Base-by-base conservation (phyloP, 1,140 invertebrate genomes). In the Pomacea maculata region DNA sequence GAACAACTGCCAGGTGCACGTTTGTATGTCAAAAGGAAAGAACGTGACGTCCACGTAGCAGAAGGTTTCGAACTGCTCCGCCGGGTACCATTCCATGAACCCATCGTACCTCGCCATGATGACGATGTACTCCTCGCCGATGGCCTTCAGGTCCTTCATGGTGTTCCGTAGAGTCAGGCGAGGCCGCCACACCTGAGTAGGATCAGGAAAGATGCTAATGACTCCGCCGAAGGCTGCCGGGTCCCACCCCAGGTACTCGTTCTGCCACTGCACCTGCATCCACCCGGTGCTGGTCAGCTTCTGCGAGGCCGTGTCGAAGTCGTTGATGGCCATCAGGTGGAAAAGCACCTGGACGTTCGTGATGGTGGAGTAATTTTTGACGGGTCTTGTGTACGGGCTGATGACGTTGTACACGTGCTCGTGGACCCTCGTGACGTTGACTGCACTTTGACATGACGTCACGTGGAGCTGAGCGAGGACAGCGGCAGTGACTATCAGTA, bases 61-160 rank as follows among this genome's bases (percentile, higher is more conserved):
- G 9, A 96, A 97, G 4, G 96, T 98, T 90, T 99, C 98, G 90
- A 98, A 98, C 89, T 98, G 98, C 8, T 97, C 97, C 55, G 97
- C 97, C 71, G 97, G 97, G 89, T 97, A 97, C 97, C 97, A 98
- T 67, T 95, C 93, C 68, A 98, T 97, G 92, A 96, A 97, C 25
- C 97, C 97, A 92, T 97, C 98, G 90, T 96, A 95, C 88, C 85
- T n/a, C 21, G 67, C 25, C 29, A 25, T 80, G 15, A 80, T 54
- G 12, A 54, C 14, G 21, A 63, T 34, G 19, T 64, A 75, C 9
- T 63, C 64, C 14, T 63, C 14, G 34, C 65, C 57, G 21, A 68
- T 45, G 14, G 70, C 34, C 25, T 80, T 70, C 4, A 63, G n/a
- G 6, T 80, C 65, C 19, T 80, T 75, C 29, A 65, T 15, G 5